Base-by-base conservation (phyloP, 2,797 vertebrate genomes). In the Macrochelys suwanniensis region DNA sequence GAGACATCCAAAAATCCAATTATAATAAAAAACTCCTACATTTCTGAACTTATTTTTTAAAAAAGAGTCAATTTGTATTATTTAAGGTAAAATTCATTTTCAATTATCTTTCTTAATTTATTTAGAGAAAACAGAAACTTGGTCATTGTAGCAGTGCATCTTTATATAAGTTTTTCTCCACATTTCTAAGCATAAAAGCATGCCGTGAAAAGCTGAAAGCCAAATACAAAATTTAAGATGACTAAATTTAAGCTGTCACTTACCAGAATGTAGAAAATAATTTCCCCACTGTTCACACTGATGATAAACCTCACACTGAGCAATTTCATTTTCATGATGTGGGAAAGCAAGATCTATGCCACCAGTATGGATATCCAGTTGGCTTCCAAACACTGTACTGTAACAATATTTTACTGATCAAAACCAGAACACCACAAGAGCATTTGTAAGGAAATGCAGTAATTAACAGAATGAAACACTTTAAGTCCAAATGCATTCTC, bases 311-410 rank as follows among this genome's bases (percentile, higher is more conserved):
- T 99, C 99, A 5, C 99, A 99, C 96, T 99, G 99, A 26, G 99
- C 99, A 0, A 99, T 98, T 98, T 99, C 99, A 1, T 99, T 99
- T 96, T 99, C 99, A 1, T 99, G 99, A 97, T 99, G 99, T 33
- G 99, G 99, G 94, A 99, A 99, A 7, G 99, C 99, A 87, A 99
- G 97, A 96, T 99, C 99, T 8, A 99, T 98, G 2, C 99, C 99
- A 80, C 99, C 99, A 0, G 99, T 99, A 97, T 99, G 99, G 96
- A 99, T 99, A 89, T 99, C 99, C 97, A 99, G 97, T 88, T 98
- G 99, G 89, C 97, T 98, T 80, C 99, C 99, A 94, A 99, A 99
- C 87, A 99, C 98, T 5, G 98, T 97, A 89, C 99, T 99, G 97
- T 45, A 97, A 97, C 50, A 96, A 93, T 26, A 93, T 94, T 86